Evolutionary conservation across 2,888 invertebrate genomes (phyloP), one percentile per base, ranked within the genome.

Genomic region (Allacma fusca): DNA sequence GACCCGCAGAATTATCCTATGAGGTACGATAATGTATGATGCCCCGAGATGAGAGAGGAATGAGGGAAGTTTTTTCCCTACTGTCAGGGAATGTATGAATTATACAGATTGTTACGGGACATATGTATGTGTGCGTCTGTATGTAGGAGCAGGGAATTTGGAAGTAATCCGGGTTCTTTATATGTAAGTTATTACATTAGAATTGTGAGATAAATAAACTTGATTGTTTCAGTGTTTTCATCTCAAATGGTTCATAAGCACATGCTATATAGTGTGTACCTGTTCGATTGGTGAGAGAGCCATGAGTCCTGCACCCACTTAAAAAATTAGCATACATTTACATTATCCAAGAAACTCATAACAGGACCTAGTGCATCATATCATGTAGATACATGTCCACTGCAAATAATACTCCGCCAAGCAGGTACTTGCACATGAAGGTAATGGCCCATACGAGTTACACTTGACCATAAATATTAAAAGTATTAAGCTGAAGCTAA

Each of bases 261-360:
- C 29, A 68, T 12, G 28, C 19, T 67, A 29, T 29, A 29, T 29
- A n/a, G 13, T 57, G 71, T 50, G 21, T 28, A 12, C 21, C 34
- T 43, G 1, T 70, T 43, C 4, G 44, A 16, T 50, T 50, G 50
- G 13, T 21, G 19, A 23, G 19, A 23, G 70, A 70, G 40, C 44
- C n/a, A 70, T 70, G 71, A 57, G 71, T 57, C 71, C 71, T n/a
- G 57, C 71, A 71, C 71, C 71, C 71, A 71, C 71, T 50, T 71
- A 28, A 71, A 57, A 71, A 71, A 71, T 71, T 71, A 28, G 57
- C 57, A 71, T 71, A 70, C 28, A 70, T 13, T 70, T 9, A 70
- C 70, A 70, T 50, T 43, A 68, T n/a, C 23, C 23, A 50, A 57
- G 57, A 26, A 57, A 57, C 21, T 71, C 26, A 19, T 71, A 71